phyloP scores from a whole-genome alignment of 1,140 invertebrate species.

The Epicauta chinensis region DNA sequence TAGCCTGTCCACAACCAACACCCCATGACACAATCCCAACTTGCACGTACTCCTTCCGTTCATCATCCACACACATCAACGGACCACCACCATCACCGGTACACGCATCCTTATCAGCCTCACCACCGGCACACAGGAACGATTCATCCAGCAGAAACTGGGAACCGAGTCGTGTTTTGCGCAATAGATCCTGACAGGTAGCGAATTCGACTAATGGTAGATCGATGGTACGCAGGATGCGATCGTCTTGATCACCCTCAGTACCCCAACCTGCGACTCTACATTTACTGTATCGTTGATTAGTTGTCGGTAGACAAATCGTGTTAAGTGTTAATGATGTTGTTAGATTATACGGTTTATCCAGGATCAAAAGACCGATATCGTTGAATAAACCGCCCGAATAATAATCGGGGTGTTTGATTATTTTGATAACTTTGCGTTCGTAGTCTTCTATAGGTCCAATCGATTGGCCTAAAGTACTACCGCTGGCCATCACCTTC shows the following conservation, averaged over 20 bases:
- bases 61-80: constrained; percentile 50
- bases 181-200: constrained; percentile 49
- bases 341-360: constrained; percentile 4
- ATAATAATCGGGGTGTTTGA: constrained; percentile 31
- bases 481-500: constrained; percentile 1
- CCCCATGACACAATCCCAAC: constrained; percentile 56
- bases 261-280: background rate
- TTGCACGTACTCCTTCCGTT: constrained; percentile 45
- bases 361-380: constrained; percentile 28
- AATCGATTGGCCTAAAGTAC: background rate
- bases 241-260: background rate
- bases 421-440: constrained; percentile 21
- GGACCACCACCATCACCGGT: constrained; percentile 53
- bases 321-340: background rate
- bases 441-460: background rate
- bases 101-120: constrained; percentile 60
- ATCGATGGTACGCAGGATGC: background rate
- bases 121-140: constrained; percentile 65
- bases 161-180: constrained; percentile 52
- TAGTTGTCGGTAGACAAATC: constrained; percentile 1
- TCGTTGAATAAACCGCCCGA: constrained; percentile 32
- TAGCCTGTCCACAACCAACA: constrained; percentile 46
- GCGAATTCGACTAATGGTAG: constrained; percentile 50
- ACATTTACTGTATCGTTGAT: background rate
- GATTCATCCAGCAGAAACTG: constrained; percentile 53